Evolutionary conservation across 2,888 invertebrate genomes (phyloP), one percentile per base, ranked within the genome.

Genomic region (Amphipyra berbera): DNA sequence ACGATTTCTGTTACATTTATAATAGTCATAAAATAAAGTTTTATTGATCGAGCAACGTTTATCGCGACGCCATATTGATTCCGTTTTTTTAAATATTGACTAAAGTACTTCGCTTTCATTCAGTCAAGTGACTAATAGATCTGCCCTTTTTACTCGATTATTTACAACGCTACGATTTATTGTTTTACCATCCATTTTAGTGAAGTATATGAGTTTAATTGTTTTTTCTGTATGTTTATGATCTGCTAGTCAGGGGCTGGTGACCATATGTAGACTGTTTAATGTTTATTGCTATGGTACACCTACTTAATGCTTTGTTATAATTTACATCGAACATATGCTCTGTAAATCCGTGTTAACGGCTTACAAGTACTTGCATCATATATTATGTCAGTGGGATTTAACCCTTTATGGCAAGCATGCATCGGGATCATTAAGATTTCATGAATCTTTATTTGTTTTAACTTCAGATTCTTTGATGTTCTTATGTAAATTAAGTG

Each of bases 261-360:
- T 64, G 30, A 9, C 76, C 78, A 79, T 64, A 61, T 79, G 78
- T 59, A 52, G 52, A 55, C 21, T 69, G 76, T 78, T 73, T 64
- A 66, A n/a, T 48, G 45, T 73, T 69, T 61, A 61, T 53, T 67
- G 55, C 30, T 56, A 21, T 49, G 46, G 47, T 59, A 50, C 41
- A 73, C 56, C 68, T 69, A 75, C 66, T 64, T 67, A 64, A 66
- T 55, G 13, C 57, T 73, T 69, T 71, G 63, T 74, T 69, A 59
- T 60, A 76, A 76, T 81, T 78, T 73, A 78, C 60, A 54, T 59
- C 14, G 33, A 73, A 56, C 81, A 80, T 46, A 65, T 78, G 78
- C 41, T 38, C 7, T n/a, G 46, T 64, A 61, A 85, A 85, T 85
- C 82, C 68, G 60, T 77, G 79, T 76, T 80, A 74, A 78, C 42